phyloP scores from a whole-genome alignment of 2,797 vertebrate genomes.

The Manis pentadactyla region DNA sequence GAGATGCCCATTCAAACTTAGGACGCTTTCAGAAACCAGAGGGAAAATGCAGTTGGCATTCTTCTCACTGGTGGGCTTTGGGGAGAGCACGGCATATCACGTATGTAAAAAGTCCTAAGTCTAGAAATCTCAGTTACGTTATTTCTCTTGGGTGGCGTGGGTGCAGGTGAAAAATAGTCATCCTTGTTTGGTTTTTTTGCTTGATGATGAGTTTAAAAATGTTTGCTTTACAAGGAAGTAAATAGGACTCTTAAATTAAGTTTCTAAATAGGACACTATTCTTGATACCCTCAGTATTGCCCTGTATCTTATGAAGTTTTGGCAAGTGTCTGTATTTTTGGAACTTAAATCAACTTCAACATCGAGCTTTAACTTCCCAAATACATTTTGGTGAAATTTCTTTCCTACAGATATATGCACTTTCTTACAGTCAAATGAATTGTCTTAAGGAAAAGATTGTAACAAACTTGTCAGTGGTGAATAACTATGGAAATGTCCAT shows the following conservation, averaged over 20 bases:
- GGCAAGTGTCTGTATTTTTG: background rate
- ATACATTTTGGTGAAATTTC: background rate
- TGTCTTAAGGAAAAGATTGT: background rate
- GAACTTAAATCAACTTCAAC: background rate
- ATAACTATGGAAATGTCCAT: background rate
- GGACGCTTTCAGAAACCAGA: background rate
- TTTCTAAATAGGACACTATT: constrained; percentile 4
- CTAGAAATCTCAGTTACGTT: background rate
- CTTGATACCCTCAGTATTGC: background rate
- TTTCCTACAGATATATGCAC: background rate
- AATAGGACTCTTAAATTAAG: background rate
- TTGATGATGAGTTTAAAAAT: background rate
- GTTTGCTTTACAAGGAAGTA: background rate
- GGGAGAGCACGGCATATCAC: background rate
- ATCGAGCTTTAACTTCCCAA: background rate
- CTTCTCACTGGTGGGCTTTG: background rate
- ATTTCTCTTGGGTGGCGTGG: background rate
- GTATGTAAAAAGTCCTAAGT: background rate
- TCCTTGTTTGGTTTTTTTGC: background rate
- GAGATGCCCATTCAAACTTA: background rate
- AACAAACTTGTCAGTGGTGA: background rate
- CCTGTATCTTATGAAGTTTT: background rate
- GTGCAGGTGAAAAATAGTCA: background rate
- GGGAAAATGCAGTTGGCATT: background rate
- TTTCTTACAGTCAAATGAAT: background rate